These are phyloP conservation scores for Limnephilus auricula DNA, from an alignment of 2,888 invertebrate genomes.

Conservation along the genomic window DNA sequence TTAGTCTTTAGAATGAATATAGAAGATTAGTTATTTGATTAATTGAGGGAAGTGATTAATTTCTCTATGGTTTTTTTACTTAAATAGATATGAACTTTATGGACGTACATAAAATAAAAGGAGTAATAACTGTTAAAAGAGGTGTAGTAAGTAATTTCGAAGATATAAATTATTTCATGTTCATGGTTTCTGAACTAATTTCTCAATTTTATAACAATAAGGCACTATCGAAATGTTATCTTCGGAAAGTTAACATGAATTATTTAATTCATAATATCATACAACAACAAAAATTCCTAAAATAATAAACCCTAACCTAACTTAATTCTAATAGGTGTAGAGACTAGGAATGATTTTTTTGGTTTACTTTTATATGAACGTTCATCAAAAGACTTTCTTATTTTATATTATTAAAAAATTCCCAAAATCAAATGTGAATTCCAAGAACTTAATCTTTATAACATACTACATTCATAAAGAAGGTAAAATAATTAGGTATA, in stretches of 20 bases:
- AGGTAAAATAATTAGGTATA: not conserved
- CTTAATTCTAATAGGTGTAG: not conserved
- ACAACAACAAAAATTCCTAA: not conserved
- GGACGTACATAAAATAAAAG: not conserved
- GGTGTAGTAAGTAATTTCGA: not conserved
- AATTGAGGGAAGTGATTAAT: not conserved
- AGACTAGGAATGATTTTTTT: slow-evolving; percentile 2
- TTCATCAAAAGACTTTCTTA: not conserved
- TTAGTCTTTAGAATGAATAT: no score
- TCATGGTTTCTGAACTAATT: not conserved
- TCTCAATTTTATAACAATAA: not conserved
- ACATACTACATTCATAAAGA: not conserved
- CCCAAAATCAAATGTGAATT: not conserved
- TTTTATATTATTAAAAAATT: not conserved
- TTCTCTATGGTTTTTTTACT: not conserved
- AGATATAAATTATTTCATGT: not conserved
- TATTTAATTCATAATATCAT: not conserved
- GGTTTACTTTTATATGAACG: not conserved
- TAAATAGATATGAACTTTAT: not conserved
- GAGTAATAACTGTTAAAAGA: not conserved
- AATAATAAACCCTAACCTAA: not conserved
- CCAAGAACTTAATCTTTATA: not conserved
- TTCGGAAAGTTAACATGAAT: not conserved
- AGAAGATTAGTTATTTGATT: no score
- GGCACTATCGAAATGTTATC: not conserved